Conservation (phyloP, 2,888 invertebrate genomes). For the Rhagonycha lutea region DNA sequence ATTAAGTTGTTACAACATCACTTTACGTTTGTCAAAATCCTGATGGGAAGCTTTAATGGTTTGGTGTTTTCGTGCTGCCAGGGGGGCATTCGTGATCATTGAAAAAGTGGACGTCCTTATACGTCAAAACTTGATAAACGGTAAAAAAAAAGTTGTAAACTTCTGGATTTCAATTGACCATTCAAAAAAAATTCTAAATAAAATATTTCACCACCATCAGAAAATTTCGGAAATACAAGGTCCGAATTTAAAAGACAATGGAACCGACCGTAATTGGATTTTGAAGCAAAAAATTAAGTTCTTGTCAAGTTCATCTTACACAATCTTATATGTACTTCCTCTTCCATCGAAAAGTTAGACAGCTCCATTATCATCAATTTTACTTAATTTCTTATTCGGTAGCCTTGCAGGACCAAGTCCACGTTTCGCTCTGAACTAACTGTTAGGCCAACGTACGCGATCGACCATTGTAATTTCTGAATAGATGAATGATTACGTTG, state of each 20-base stretch:
- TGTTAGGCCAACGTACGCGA: not conserved
- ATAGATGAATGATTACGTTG: not conserved
- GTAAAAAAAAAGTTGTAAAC: not conserved
- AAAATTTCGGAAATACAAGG: not conserved
- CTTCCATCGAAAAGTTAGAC: not conserved
- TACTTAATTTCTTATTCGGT: not conserved
- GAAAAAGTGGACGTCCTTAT: not conserved
- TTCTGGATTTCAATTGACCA: not conserved
- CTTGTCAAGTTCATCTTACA: not conserved
- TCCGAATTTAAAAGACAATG: not conserved
- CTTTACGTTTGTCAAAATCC: not conserved
- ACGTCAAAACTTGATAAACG: not conserved
- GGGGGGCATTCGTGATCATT: not conserved
- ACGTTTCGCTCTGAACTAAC: not conserved
- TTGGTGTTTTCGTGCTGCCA: not conserved
- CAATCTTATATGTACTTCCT: not conserved
- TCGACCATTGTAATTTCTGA: not conserved
- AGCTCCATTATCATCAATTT: not conserved
- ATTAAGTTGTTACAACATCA: not conserved
- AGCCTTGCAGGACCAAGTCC: not conserved
- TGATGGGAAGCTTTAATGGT: not conserved
- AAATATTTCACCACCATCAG: not conserved
- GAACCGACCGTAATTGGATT: not conserved
- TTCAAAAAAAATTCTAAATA: not conserved
- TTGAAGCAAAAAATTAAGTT: not conserved